Percentiles rank a stretch among this genome's conserved stretches.
Conservation (phyloP, 2,797 vertebrate genomes). For the Oreochromis grahami region DNA sequence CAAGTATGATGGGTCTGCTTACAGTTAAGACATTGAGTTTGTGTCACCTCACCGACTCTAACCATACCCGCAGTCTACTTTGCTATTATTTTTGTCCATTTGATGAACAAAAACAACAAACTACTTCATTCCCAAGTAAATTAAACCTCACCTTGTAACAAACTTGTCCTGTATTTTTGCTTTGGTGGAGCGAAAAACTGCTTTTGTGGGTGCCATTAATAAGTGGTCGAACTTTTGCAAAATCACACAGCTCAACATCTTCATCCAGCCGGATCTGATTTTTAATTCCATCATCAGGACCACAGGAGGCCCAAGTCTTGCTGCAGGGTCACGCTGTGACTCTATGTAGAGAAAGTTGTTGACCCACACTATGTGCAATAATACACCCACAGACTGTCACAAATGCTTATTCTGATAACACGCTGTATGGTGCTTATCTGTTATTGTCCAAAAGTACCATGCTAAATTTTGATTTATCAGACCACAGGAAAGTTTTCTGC, state of each 20-base stretch:
- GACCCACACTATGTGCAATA: background rate
- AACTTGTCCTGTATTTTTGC: background rate
- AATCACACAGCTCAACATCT: constrained; percentile 84
- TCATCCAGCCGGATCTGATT: constrained; percentile 82
- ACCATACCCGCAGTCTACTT: background rate
- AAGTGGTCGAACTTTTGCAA: constrained; percentile 77
- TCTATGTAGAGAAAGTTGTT: background rate
- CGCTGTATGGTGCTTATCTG: background rate
- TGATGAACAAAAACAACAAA: background rate
- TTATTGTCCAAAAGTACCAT: background rate
- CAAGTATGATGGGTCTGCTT: background rate
- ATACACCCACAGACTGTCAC: background rate
- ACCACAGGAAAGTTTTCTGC: background rate
- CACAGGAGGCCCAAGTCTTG: background rate
- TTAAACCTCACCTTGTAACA: background rate
- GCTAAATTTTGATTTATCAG: background rate
- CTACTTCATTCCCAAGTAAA: background rate
- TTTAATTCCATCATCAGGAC: background rate
- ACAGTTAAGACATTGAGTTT: background rate
- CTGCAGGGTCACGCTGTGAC: background rate
- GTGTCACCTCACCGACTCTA: background rate
- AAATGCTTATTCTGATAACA: background rate
- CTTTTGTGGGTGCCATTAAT: constrained; percentile 54
- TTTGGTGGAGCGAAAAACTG: background rate
- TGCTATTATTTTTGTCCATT: background rate